A percentile compares a stretch with the other conserved stretches of the same genome.
Conservation (phyloP, 2,888 invertebrate genomes). For the Amphipoea oculea region DNA sequence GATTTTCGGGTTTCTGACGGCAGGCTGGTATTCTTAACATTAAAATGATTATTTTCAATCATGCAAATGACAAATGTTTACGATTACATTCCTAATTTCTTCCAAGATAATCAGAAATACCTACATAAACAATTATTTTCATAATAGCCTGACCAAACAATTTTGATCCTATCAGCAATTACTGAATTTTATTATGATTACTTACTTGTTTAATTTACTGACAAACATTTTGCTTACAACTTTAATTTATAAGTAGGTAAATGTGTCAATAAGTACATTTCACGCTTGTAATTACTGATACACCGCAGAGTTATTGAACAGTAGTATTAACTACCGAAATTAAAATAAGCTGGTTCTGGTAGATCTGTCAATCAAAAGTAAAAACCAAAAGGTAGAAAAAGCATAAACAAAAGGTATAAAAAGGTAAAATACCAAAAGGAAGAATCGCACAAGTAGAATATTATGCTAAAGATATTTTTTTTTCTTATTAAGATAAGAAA, state of each 20-base stretch:
- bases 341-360: no score
- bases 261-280: slow-evolving; percentile 7
- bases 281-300: neutral
- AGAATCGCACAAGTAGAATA: neutral
- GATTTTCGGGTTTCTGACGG: no score
- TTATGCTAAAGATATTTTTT: neutral
- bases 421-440: no score
- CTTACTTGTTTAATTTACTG: slow-evolving; percentile 13
- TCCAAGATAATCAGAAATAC: neutral
- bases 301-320: neutral
- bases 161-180: slow-evolving; percentile 44
- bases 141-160: neutral
- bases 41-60: neutral
- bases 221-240: slow-evolving; percentile 27
- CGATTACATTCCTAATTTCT: neutral
- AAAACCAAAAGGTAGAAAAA: no score
- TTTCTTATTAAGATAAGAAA: neutral
- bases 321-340: no score
- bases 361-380: no score
- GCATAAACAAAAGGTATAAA: no score
- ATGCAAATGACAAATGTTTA: neutral
- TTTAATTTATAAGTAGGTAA: slow-evolving; percentile 21
- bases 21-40: neutral
- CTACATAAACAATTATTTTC: neutral
- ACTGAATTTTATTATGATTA: slow-evolving; percentile 18